Evolutionary conservation across 2,113 vertebrate species (phyloP).

Genomic region (Camelus dromedarius): DNA sequence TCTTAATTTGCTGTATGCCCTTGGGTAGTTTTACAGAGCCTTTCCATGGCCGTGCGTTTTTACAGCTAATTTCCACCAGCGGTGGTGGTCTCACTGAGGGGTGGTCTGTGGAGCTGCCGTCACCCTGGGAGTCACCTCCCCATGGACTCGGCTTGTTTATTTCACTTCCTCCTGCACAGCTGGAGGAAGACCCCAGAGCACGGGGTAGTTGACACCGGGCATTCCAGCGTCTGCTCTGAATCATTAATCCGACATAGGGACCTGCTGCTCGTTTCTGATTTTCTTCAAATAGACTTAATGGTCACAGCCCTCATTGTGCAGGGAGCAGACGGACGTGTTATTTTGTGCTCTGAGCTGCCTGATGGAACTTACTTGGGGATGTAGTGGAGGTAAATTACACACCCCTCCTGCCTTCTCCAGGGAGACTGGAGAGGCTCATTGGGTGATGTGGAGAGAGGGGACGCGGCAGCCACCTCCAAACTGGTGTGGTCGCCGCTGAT

Average conservation of each 20-base stretch:
- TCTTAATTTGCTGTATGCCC: neutral
- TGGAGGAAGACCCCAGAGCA: neutral
- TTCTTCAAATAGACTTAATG: neutral
- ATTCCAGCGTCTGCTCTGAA: too few species aligned
- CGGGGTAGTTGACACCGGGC: fast-evolving
- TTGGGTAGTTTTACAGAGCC: neutral
- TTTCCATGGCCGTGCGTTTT: neutral
- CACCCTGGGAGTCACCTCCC: neutral
- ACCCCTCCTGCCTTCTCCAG: neutral
- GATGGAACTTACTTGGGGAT: too few species aligned
- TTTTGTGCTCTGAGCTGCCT: neutral
- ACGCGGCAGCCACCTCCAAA: neutral
- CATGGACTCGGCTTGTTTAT: fast-evolving
- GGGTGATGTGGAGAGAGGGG: neutral
- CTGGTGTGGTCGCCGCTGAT: fast-evolving
- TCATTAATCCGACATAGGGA: neutral
- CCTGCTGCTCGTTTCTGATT: neutral
- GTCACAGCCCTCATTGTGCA: neutral
- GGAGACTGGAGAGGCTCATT: neutral
- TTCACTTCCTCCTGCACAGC: neutral
- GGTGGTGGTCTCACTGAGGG: neutral
- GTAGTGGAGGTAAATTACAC: neutral
- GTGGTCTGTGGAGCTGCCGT: neutral
- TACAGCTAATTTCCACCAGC: too few species aligned
- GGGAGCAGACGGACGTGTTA: neutral